phyloP scores from a whole-genome alignment of 1,140 invertebrate species.

The Drosophila baimaii region DNA sequence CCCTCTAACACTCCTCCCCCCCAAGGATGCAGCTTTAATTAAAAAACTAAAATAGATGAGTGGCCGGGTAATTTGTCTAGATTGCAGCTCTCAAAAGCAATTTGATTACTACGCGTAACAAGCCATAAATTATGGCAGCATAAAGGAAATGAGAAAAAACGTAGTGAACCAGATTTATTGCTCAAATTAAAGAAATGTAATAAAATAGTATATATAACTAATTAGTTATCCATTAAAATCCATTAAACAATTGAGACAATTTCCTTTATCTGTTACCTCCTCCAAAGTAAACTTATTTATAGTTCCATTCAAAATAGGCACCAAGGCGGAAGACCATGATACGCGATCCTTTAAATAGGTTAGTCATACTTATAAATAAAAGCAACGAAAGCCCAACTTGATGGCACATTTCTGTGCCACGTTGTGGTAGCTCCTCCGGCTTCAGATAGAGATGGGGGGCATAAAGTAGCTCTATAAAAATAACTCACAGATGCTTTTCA shows the following conservation, averaged over 20 bases:
- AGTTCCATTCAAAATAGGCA: not conserved
- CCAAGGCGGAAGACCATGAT: conserved; percentile 1
- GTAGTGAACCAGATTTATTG: not conserved
- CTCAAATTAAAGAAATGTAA: not conserved
- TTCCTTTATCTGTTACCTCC: too few species aligned
- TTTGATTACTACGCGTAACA: conserved; percentile 60
- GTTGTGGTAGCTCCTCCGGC: conserved; percentile 10
- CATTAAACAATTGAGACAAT: not conserved
- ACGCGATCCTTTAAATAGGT: conserved; percentile 42
- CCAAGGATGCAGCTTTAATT: conserved; percentile 64
- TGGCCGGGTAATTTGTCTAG: conserved; percentile 73
- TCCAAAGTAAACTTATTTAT: not conserved
- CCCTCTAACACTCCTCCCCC: not conserved
- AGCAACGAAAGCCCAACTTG: conserved; percentile 40
- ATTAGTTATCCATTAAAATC: not conserved
- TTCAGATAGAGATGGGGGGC: conserved; percentile 15
- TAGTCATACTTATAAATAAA: conserved; percentile 64
- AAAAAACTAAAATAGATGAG: conserved; percentile 73
- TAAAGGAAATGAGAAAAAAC: not conserved
- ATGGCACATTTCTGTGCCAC: conserved; percentile 60
- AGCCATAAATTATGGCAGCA: conserved; percentile 60
- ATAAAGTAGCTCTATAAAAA: conserved; percentile 79
- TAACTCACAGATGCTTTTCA: conserved; percentile 76
- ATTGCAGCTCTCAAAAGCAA: conserved; percentile 61
- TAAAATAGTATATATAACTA: not conserved